Conservation (phyloP, 2,113 vertebrate species). For the Mesembrinibis cayennensis region DNA sequence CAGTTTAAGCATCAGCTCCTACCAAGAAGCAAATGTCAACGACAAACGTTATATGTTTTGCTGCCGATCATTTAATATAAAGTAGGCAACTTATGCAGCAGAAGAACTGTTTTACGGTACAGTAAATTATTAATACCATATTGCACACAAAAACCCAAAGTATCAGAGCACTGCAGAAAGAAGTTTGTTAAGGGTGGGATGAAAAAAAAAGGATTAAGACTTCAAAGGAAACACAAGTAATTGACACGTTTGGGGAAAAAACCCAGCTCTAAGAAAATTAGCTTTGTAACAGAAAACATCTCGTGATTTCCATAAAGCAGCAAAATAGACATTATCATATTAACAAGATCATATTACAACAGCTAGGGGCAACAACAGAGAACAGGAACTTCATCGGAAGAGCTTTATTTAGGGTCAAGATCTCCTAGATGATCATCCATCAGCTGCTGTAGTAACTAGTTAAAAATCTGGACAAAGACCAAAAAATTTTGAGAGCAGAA, state of each 20-base stretch:
- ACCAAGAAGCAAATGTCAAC: background rate
- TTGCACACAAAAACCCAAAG: background rate
- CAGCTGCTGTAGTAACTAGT: background rate
- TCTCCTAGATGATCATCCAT: background rate
- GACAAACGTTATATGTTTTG: background rate
- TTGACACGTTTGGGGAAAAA: background rate
- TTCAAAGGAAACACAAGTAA: background rate
- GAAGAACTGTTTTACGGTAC: background rate
- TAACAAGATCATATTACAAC: background rate
- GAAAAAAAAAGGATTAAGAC: background rate
- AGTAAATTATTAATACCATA: background rate
- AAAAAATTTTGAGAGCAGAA: background rate
- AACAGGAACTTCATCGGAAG: background rate
- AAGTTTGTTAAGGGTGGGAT: background rate
- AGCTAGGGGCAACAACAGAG: background rate
- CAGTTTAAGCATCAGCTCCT: background rate
- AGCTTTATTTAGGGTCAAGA: background rate
- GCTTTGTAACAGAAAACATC: background rate
- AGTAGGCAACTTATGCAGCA: background rate
- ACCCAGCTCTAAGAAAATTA: background rate
- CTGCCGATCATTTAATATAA: background rate
- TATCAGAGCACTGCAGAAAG: background rate
- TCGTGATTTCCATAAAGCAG: background rate
- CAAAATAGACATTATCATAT: background rate
- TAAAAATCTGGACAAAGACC: background rate